phyloP scores from a whole-genome alignment of 2,888 invertebrate species.

The Lepidonotus clava region DNA sequence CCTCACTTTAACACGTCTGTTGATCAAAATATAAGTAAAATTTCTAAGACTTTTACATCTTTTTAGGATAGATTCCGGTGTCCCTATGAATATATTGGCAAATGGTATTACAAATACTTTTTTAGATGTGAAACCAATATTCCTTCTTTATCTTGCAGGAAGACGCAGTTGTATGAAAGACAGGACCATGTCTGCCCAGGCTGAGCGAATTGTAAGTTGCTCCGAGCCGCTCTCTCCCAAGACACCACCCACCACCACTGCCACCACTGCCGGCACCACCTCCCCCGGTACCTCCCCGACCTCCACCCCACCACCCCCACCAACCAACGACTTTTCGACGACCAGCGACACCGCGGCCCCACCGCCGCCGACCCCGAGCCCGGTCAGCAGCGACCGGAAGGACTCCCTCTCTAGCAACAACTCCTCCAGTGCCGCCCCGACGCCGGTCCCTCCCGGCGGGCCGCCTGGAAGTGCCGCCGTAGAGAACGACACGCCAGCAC shows the following conservation, averaged over 20 bases:
- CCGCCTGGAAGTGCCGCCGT: background rate
- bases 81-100: too few relatives aligned
- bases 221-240: background rate
- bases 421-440: background rate
- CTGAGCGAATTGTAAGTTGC: slow-evolving; percentile 23
- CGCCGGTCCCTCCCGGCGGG: too few relatives aligned
- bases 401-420: background rate
- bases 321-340: background rate
- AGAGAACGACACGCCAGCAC: too few relatives aligned
- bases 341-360: background rate
- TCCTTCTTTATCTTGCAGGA: background rate
- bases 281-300: background rate
- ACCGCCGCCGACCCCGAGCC: background rate
- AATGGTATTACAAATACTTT: too few relatives aligned
- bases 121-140: background rate
- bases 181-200: slow-evolving; percentile 48
- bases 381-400: background rate
- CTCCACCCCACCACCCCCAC: background rate
- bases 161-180: slow-evolving; percentile 45
- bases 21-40: too few relatives aligned
- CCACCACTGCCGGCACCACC: background rate
- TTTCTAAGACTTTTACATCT: too few relatives aligned
- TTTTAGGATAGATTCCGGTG: too few relatives aligned
- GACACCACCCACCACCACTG: background rate
- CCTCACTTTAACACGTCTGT: too few relatives aligned